Percentiles rank a stretch among this genome's conserved stretches.
phyloP scores from a whole-genome alignment of 2,888 invertebrate genomes.

The Fissipunctia ypsillon region DNA sequence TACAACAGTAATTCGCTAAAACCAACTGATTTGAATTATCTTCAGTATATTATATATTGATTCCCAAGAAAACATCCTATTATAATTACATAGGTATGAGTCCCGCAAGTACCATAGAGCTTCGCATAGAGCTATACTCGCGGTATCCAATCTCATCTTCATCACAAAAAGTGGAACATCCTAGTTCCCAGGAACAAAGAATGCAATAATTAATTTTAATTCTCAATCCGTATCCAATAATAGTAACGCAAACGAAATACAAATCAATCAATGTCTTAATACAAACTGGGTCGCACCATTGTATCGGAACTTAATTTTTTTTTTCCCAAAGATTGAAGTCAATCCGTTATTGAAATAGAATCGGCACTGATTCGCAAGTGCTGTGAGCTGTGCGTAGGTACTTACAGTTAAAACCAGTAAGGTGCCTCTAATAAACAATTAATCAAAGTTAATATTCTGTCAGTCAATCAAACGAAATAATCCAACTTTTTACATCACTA shows the following conservation, averaged over 20 bases:
- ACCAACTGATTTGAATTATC: too few relatives aligned
- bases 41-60: neutral
- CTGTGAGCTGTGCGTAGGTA: constrained; percentile 46
- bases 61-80: neutral
- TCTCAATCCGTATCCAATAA: constrained; percentile 37
- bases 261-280: constrained; percentile 59
- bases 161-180: constrained; percentile 28
- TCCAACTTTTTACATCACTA: constrained; percentile 8
- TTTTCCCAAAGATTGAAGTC: constrained; percentile 46
- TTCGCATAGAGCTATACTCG: too few relatives aligned
- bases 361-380: constrained; percentile 51
- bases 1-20: too few relatives aligned
- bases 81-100: too few relatives aligned
- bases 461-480: constrained; percentile 33
- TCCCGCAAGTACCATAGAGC: too few relatives aligned
- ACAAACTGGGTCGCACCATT: constrained; percentile 59
- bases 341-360: constrained; percentile 65
- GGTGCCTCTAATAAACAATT: constrained; percentile 34
- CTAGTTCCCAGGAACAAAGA: constrained; percentile 33
- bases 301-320: constrained; percentile 44
- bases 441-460: constrained; percentile 11
- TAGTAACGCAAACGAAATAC: constrained; percentile 33
- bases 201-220: constrained; percentile 29
- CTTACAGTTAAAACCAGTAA: constrained; percentile 53
- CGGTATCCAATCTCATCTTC: neutral